Base-by-base conservation (phyloP, 23 tunicate species). In the Diplosoma virens region DNA sequence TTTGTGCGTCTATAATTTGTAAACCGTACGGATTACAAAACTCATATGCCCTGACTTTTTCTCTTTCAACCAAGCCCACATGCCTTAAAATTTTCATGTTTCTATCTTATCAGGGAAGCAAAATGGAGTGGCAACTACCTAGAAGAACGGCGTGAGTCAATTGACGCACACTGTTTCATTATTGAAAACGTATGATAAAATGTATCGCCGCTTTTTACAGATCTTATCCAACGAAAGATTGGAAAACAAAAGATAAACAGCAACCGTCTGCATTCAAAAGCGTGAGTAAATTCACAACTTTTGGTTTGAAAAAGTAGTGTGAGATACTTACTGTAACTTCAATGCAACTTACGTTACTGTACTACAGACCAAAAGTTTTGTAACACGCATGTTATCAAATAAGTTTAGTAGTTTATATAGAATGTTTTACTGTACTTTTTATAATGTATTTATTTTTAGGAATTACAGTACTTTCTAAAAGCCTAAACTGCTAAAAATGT, bases 111-210 rank as follows among this genome's bases (percentile, higher is more conserved):
- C 41, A 30, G 71, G 26, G 41, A 30, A 64, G 21, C 37, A 28
- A 64, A 64, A 30, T 28, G 41, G 71, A 64, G 35, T 32, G 71
- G 71, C 41, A 30, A 64, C 71, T 64, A 64, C 35, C 35, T 64
- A 64, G 71, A 64, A 64, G 7, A 21, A 64, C 71, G 71, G 71
- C 35, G 21, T 64, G 71, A 34, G 71, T 25, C 71, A 64, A 64
- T 64, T 64, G 71, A 64, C 71, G 34, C 71, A 64, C 24, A 55
- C 63, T 55, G 63, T 55, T 55, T 55, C 20, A 20, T 55, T 20
- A 55, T 20, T 55, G 63, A 55, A 55, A 55, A 55, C 63, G 24
- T 55, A 55, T 25, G 21, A 55, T 25, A 55, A 55, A 55, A 6
- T 6, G 63, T 14, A 41, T 41, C 50, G 50, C 50, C 50, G 50